Percentiles rank a stretch among this genome's conserved stretches.
Evolutionary conservation across 2,113 vertebrate genomes (phyloP).

Genomic region (Phaetusa simplex): DNA sequence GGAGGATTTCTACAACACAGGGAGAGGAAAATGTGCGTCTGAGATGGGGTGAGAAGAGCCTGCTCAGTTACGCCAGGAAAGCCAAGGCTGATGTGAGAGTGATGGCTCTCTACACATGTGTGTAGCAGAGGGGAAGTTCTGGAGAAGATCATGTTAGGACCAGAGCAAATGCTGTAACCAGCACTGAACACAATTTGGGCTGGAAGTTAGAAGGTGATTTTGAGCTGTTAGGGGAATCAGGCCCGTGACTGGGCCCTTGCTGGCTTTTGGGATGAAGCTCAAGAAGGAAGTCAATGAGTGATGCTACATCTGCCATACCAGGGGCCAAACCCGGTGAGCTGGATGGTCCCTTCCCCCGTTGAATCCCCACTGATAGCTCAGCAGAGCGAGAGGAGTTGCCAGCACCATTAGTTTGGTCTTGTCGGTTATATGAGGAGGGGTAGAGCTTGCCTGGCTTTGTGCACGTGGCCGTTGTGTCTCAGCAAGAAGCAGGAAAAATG

Average conservation of each 20-base stretch:
- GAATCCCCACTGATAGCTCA: background rate
- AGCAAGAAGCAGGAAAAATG: background rate
- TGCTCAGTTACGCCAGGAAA: background rate
- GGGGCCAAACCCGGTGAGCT: background rate
- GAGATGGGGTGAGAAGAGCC: background rate
- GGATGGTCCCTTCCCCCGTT: background rate
- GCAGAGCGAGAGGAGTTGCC: background rate
- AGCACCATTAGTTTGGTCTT: background rate
- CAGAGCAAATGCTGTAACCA: background rate
- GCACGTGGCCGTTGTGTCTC: background rate
- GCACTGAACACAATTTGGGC: background rate
- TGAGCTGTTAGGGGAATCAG: background rate
- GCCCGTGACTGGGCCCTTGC: background rate
- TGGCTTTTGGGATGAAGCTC: background rate
- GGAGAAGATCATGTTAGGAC: accelerated
- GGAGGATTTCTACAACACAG: background rate
- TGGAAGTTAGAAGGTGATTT: background rate
- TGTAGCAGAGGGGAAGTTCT: background rate
- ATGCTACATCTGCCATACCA: background rate
- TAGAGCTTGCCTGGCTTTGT: background rate
- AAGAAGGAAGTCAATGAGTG: background rate
- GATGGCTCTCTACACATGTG: background rate
- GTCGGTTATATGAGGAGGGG: background rate
- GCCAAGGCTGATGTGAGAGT: background rate
- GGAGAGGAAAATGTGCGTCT: background rate